Conservation (phyloP, 2,888 invertebrate genomes). For the Cinara cedri region DNA sequence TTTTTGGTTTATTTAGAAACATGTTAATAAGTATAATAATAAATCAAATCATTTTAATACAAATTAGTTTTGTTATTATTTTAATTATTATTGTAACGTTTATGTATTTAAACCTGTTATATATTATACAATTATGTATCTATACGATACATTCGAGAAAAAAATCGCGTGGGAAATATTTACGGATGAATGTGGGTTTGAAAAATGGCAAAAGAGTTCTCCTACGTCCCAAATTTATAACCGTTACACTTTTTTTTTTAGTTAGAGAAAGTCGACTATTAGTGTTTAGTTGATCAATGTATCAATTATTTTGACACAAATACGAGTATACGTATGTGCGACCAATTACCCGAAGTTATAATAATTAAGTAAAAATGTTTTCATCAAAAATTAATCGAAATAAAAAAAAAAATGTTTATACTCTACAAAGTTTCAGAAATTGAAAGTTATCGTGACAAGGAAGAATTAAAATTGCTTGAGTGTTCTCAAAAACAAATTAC, state of each 20-base stretch:
- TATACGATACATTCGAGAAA: background rate
- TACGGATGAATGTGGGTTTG: constrained; percentile 28
- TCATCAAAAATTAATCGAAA: constrained; percentile 1
- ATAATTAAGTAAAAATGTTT: background rate
- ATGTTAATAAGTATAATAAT: too few species aligned
- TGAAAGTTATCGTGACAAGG: background rate
- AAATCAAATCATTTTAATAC: too few species aligned
- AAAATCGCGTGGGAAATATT: constrained; percentile 16
- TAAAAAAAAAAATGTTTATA: background rate
- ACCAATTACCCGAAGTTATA: constrained; percentile 25
- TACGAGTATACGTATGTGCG: background rate
- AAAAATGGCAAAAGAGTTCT: constrained; percentile 26
- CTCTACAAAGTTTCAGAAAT: background rate
- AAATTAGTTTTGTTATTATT: background rate
- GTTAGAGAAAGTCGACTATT: constrained; percentile 28
- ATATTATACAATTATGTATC: too few species aligned
- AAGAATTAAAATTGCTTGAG: background rate
- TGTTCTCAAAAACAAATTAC: background rate
- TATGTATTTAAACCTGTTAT: constrained; percentile 30
- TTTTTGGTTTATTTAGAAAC: constrained; percentile 1
- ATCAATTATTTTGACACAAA: constrained; percentile 30
- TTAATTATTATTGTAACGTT: background rate
- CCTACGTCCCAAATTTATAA: constrained; percentile 30
- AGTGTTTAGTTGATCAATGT: constrained; percentile 5
- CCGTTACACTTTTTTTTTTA: background rate